Evolutionary conservation across 2,797 vertebrate species (phyloP), one percentile per base, ranked within the genome.

Genomic region (Sebastes matsubarae): DNA sequence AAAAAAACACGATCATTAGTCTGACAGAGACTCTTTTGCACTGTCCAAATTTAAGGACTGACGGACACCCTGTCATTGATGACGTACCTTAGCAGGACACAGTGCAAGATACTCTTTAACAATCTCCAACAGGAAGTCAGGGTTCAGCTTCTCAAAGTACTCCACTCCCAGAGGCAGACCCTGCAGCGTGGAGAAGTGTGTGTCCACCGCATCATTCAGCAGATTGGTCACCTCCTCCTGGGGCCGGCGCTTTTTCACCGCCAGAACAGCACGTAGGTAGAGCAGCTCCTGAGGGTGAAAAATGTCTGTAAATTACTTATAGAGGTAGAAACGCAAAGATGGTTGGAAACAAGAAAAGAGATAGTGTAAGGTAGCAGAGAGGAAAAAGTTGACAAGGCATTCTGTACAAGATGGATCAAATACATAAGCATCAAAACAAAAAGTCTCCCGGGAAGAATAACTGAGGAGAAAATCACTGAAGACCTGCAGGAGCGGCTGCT

Each of bases 91-190:
- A 52, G 96, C 85, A 68, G 98, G 97, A 87, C 97, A 99, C 87
- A 99, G 95, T 24, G 93, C 95, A 60, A 99, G 95, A 92, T 98
- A 99, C 57, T 97, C 97, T 82, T 89, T 97, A 85, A 97, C 92
- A 55, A 99, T 96, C 91, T 99, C 97, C 73, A 99, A 90, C 77
- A 99, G 93, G 91, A 99, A 99, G 93, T 99, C 98, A 6, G 99
- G 97, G 90, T 99, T 99, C 87, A 99, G 95, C 82, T 96, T 98
- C 91, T 99, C 97, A 91, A 98, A 97, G 93, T 99, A 99, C 65
- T 98, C 96, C 63, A 98, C 94, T 32, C 98, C 96, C 87, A 99
- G 96, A 65, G 98, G 98, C 68, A 99, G 94, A 59, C 97, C 96
- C 89, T 95, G 96, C 69, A 99, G 94, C 9, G 96, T 93, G 5